Evolutionary conservation across 2,888 invertebrate species (phyloP).

Genomic region (Arenicola marina): DNA sequence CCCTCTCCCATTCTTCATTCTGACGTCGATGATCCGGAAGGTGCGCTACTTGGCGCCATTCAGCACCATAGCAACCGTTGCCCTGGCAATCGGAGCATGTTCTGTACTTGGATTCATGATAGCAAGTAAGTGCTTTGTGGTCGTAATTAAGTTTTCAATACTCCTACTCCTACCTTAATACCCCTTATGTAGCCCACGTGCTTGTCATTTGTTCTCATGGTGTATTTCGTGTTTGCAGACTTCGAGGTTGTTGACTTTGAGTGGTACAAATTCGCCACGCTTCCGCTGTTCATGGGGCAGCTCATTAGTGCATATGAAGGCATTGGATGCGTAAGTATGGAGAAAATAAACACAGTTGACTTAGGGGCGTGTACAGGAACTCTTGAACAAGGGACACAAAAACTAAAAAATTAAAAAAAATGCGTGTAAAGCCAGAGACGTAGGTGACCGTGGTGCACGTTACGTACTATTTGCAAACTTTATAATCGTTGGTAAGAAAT

Average conservation of each 20-base stretch:
- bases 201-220: not conserved
- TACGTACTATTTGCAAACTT: too few relatives aligned
- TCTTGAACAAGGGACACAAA: too few relatives aligned
- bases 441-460: too few relatives aligned
- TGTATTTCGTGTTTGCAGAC: constrained; percentile 7
- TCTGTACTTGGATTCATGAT: constrained; percentile 43
- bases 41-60: constrained; percentile 50
- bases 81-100: constrained; percentile 48
- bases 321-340: constrained; percentile 52
- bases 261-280: constrained; percentile 34
- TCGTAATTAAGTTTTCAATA: not conserved
- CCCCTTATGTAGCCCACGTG: too few relatives aligned
- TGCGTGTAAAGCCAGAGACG: too few relatives aligned
- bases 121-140: constrained; percentile 43
- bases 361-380: too few relatives aligned
- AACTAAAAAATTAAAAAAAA: too few relatives aligned
- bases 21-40: constrained; percentile 46
- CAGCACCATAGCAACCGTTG: constrained; percentile 49
- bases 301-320: constrained; percentile 56
- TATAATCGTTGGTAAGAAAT: too few relatives aligned
- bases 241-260: constrained; percentile 13
- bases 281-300: constrained; percentile 55
- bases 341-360: not conserved
- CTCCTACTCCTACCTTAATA: too few relatives aligned
- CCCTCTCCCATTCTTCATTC: constrained; percentile 50